Evolutionary conservation across 2,888 invertebrate genomes (phyloP).

Genomic region (Nesidiocoris tenuis): DNA sequence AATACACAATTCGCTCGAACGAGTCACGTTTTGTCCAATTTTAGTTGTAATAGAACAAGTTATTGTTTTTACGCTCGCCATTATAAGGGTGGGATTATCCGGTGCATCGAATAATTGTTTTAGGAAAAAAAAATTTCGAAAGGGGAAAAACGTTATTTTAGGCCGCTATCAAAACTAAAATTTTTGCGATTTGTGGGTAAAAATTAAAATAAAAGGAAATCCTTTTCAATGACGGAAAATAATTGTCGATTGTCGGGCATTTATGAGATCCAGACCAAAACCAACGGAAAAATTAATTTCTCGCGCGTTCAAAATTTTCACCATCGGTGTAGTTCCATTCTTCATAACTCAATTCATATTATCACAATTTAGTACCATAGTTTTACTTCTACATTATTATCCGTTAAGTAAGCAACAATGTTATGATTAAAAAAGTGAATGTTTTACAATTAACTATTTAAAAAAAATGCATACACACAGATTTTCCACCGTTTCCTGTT

Average conservation of each 20-base stretch:
- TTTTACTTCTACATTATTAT: conserved; percentile 47
- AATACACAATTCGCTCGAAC: neutral
- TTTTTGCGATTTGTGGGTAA: neutral
- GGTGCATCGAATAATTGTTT: conserved; percentile 8
- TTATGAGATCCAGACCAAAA: neutral
- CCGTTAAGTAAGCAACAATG: conserved; percentile 48
- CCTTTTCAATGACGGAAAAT: neutral
- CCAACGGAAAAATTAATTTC: conserved; percentile 31
- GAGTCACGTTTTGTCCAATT: conserved; percentile 19
- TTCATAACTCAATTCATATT: conserved; percentile 31
- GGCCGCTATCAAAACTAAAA: neutral
- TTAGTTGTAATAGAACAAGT: conserved; percentile 40
- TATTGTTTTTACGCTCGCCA: conserved; percentile 35
- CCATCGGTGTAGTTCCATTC: conserved; percentile 43
- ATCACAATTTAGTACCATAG: conserved; percentile 48
- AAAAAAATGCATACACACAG: conserved; percentile 34
- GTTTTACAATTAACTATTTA: conserved; percentile 47
- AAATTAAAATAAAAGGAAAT: neutral
- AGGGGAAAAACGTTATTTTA: neutral
- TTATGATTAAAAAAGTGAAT: conserved; percentile 44
- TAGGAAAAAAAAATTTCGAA: conserved; percentile 5
- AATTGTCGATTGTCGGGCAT: neutral
- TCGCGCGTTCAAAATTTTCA: conserved; percentile 20
- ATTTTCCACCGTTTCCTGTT: conserved; percentile 38
- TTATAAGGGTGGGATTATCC: conserved; percentile 42